Conservation (phyloP, 2,797 vertebrate genomes). For the Intellagama lesueurii region DNA sequence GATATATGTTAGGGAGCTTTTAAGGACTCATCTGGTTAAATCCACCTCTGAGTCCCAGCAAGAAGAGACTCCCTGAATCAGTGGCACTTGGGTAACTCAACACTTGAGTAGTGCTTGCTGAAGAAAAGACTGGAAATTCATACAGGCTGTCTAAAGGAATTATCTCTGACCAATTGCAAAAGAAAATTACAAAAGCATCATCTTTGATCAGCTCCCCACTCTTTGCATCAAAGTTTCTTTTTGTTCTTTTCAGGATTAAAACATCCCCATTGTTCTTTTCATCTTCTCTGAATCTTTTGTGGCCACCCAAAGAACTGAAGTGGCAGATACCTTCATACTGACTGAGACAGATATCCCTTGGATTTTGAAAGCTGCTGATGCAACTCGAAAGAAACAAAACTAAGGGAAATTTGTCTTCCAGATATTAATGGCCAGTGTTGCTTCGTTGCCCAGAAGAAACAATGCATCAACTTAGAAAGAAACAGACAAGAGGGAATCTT, state of each 20-base stretch:
- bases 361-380: constrained; percentile 3
- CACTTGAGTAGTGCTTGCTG: too few species aligned
- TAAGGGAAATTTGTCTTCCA: constrained; percentile 1
- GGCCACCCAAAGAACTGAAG: background rate
- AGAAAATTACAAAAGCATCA: too few species aligned
- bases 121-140: too few species aligned
- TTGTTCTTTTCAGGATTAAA: background rate
- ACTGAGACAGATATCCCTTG: constrained; percentile 1
- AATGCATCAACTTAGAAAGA: constrained; percentile 13
- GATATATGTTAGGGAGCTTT: too few species aligned
- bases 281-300: background rate
- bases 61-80: too few species aligned
- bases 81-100: too few species aligned
- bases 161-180: too few species aligned
- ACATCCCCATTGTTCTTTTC: too few species aligned
- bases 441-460: constrained; percentile 21
- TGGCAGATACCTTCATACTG: background rate
- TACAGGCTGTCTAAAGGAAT: too few species aligned
- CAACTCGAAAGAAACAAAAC: background rate
- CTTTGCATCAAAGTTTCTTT: background rate
- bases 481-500: constrained; percentile 8
- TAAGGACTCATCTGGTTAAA: too few species aligned
- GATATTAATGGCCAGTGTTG: constrained; percentile 30
- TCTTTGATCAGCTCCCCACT: background rate
- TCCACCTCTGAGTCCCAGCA: too few species aligned